Base-by-base conservation (phyloP, 2,797 vertebrate species). In the Eleutherodactylus coqui region DNA sequence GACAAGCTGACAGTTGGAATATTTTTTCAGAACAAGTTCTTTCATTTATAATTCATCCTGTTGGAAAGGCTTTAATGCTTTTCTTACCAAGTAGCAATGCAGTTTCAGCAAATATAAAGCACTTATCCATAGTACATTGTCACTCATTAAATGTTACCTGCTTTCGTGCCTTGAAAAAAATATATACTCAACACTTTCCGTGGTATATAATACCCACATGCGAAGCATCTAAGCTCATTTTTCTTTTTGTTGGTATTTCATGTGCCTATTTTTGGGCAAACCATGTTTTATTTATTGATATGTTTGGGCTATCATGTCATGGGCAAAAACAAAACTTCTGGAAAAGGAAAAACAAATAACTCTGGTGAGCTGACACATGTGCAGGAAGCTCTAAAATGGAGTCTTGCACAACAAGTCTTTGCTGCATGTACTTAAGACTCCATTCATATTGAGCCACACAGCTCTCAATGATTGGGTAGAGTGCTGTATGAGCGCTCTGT, bases 11-110 rank as follows among this genome's bases (percentile, higher is more conserved):
- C 86, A 87, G 86, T 72, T 53, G 78, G 86, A 87, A 87, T 87
- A 87, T 83, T 87, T 86, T 83, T 87, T 87, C 67, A 87, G 75
- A 87, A 79, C 67, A 69, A 51, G 55, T 64, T 79, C 76, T 87
- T 87, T 87, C 86, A 87, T 87, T 87, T 87, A 87, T 87, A 79
- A 87, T 87, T 87, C 86, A 87, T 84, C 81, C 85, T 84, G 64
- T 75, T 62, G 81, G 83, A 87, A 82, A 87, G 53, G 53, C 81
- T 84, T 84, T 87, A 87, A 87, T 87, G 86, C 81, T 60, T 83
- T 87, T 84, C 82, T 83, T 73, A 78, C 82, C 86, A 83, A 87
- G 75, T 79, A 45, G 77, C 81, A 84, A 55, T 87, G 81, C 86
- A 84, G 41, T 87, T 87, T 83, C 86, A 84, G 86, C 86, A 87